These are phyloP conservation scores for Struthidea cinerea DNA, from an alignment of 2,113 vertebrate genomes.

Conservation along the genomic window DNA sequence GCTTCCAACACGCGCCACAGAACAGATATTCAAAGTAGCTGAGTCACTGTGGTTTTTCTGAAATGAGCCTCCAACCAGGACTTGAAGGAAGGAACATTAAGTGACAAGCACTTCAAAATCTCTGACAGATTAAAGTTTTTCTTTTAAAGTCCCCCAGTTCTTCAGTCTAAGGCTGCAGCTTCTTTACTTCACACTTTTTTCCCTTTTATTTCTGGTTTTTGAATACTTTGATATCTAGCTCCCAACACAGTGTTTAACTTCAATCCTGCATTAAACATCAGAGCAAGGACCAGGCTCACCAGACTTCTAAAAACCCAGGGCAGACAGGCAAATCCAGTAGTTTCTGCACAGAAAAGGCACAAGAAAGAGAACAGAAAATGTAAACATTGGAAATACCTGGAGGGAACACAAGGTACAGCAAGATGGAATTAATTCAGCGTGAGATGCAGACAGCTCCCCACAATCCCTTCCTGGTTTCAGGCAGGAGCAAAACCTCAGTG, in stretches of 20 bases:
- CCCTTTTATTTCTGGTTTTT: neutral
- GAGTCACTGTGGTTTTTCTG: neutral
- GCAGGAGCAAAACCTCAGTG: neutral
- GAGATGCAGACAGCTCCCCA: neutral
- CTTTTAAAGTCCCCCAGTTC: neutral
- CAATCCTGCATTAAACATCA: neutral
- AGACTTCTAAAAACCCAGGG: neutral
- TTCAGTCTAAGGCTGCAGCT: neutral
- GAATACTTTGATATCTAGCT: neutral
- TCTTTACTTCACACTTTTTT: neutral
- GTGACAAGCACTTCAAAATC: neutral
- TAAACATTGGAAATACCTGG: neutral
- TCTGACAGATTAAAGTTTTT: neutral
- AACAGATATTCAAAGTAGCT: constrained; percentile 20
- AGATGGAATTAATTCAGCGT: neutral
- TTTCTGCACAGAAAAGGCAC: neutral
- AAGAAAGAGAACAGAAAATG: neutral
- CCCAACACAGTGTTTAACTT: neutral
- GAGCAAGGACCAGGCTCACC: neutral
- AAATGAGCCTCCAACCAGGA: neutral
- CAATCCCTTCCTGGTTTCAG: neutral
- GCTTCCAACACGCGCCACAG: constrained; percentile 3
- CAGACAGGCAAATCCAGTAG: neutral
- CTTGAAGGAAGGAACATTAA: neutral
- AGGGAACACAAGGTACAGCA: neutral